These are phyloP conservation scores for Tryphoninae sp. DNA, from an alignment of 2,888 invertebrate species.

Conservation along the genomic window DNA sequence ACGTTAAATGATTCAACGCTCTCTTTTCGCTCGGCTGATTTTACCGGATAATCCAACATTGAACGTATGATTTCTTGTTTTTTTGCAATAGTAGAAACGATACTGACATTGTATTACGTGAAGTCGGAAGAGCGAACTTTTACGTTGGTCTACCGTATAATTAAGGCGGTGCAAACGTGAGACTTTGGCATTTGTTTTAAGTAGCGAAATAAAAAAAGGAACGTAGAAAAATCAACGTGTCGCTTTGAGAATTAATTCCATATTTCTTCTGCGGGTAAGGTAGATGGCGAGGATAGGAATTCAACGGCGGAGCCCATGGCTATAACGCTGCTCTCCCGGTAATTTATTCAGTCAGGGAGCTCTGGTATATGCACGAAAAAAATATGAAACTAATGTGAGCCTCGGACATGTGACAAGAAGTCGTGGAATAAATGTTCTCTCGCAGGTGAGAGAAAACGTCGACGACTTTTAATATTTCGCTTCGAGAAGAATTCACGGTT, in stretches of 20 bases:
- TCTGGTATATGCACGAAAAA: slow-evolving; percentile 41
- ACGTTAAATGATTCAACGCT: slow-evolving; percentile 49
- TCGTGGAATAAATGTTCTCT: slow-evolving; percentile 57
- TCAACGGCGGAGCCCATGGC: background rate
- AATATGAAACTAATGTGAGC: slow-evolving; percentile 61
- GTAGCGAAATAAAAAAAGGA: background rate
- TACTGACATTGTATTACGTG: background rate
- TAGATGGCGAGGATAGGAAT: slow-evolving; percentile 41
- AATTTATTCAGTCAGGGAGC: slow-evolving; percentile 61
- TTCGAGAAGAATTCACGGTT: slow-evolving; percentile 44
- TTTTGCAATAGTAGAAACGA: background rate
- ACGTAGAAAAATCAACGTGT: slow-evolving; percentile 17
- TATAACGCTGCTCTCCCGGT: slow-evolving; percentile 19
- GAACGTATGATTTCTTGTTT: background rate
- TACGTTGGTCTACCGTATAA: background rate
- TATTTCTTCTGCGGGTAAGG: slow-evolving; percentile 32
- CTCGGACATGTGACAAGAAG: slow-evolving; percentile 58
- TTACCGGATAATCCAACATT: slow-evolving; percentile 24
- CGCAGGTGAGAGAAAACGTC: slow-evolving; percentile 61
- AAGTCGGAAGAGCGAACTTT: background rate
- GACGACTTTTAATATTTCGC: slow-evolving; percentile 57
- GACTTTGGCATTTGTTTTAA: background rate
- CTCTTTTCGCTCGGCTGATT: slow-evolving; percentile 16
- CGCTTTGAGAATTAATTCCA: slow-evolving; percentile 49
- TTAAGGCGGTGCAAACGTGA: background rate